Base-by-base conservation (phyloP, 2,113 vertebrate genomes). In the Oxygymnocypris stewartii region DNA sequence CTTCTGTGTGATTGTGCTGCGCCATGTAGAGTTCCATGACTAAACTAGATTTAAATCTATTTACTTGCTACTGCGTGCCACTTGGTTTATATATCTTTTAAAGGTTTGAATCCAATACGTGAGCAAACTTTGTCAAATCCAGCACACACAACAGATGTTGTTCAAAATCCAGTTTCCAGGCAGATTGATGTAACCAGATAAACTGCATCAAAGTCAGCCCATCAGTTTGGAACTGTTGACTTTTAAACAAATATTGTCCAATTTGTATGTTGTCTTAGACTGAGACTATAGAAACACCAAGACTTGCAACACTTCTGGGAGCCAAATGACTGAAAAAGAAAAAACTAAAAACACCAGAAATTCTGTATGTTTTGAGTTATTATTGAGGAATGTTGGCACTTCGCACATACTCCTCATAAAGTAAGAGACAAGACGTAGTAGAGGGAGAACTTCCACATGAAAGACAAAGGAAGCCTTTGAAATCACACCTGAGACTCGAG, bases 381-480 rank as follows among this genome's bases (percentile, higher is more conserved):
- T 8, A 20, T 35, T 18, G 23, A 3, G 1, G 8, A 40, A 35
- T n/a, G 10, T 5, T 23, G 10, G 8, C 18, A 10, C 31, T 59
- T 31, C 47, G 44, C 49, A 25, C 16, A 61, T 44, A 31, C 51
- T 76, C 73, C 59, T 69, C 63, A 51, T 11, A 25, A 42, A 16
- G 23, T 54, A 40, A 76, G 6, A 54, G 28, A 54, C 51, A 71
- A 67, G 20, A 69, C 49, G 49, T 65, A 40, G 18, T 14, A 37
- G 14, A 51, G 40, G 1, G 6, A 57, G 40, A 40, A 81, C 25
- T 37, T 57, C 44, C 63, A 85, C 77, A 87, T 87, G 69, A 85
- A 89, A 82, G 31, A 77, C 23, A 35, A 25, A 83, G 25, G 75
- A 75, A 37, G 47, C 83, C 51, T 89, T 87, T 85, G 86, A 89